Percentiles rank a stretch among this genome's conserved stretches.
Conservation (phyloP, 35 echinoderm and acorn worm genomes). For the Lytechinus variegatus region DNA sequence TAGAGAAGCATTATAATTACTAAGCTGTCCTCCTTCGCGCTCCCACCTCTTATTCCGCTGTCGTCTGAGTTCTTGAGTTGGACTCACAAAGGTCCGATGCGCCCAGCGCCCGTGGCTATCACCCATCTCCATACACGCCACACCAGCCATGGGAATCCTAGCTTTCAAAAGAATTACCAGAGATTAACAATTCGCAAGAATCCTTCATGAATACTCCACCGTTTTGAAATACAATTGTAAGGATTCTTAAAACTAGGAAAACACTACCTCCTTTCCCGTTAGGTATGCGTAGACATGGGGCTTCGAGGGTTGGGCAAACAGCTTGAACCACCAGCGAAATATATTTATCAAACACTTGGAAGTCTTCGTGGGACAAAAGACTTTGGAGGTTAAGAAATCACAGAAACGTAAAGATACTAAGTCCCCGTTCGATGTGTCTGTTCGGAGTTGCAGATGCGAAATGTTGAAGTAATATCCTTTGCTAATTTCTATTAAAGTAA, state of each 20-base stretch:
- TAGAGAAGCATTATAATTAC: neutral
- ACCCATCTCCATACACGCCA: neutral
- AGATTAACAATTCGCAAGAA: constrained; percentile 1
- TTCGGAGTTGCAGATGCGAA: neutral
- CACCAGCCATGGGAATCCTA: neutral
- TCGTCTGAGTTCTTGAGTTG: neutral
- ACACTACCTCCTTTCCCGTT: neutral
- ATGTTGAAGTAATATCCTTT: constrained; percentile 6
- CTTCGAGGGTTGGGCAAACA: neutral
- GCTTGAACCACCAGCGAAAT: neutral
- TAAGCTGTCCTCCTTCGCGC: neutral
- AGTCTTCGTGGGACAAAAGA: neutral
- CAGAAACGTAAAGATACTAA: neutral
- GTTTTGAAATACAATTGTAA: neutral
- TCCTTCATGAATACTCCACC: neutral
- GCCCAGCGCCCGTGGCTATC: neutral
- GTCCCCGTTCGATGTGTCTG: neutral
- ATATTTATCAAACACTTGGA: neutral
- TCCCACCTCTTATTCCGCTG: neutral
- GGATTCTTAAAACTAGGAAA: constrained; percentile 20
- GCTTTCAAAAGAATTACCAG: neutral
- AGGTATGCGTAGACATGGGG: neutral
- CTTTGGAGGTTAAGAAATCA: neutral
- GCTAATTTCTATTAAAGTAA: neutral
- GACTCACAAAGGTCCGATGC: neutral